phyloP scores from a whole-genome alignment of 2,797 vertebrate species.

The Oryzias sinensis region DNA sequence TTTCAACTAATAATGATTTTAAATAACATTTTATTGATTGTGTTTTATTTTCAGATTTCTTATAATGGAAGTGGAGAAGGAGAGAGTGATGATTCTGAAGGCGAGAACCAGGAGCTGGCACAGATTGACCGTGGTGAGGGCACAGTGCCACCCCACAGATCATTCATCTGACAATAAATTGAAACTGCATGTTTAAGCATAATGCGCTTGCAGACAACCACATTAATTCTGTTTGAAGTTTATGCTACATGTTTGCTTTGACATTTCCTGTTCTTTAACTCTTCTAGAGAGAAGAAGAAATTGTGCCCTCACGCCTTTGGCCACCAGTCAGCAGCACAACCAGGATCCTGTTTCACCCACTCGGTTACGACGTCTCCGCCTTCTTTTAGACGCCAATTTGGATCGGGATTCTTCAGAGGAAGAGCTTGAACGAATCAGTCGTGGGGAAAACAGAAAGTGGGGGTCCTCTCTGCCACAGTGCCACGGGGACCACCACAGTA shows the following conservation, averaged over 20 bases:
- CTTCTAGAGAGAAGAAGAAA: conserved; percentile 84
- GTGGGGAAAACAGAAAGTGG: conserved; percentile 86
- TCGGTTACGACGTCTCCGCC: conserved; percentile 79
- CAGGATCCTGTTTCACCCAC: conserved; percentile 83
- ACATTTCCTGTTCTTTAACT: conserved; percentile 23
- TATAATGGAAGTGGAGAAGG: conserved; percentile 87
- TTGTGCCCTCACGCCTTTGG: conserved; percentile 85
- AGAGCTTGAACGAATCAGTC: conserved; percentile 88
- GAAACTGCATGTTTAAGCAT: conserved; percentile 2
- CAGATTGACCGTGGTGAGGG: conserved; percentile 89
- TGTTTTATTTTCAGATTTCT: conserved; percentile 81
- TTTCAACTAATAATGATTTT: neutral
- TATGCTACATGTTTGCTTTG: conserved; percentile 12
- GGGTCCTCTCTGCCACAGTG: conserved; percentile 69
- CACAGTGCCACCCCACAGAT: neutral
- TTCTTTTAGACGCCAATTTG: conserved; percentile 84
- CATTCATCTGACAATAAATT: neutral
- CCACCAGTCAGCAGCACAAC: conserved; percentile 88
- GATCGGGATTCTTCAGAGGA: conserved; percentile 91
- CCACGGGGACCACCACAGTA: conserved; percentile 78
- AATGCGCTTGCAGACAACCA: neutral
- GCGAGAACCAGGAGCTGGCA: conserved; percentile 92
- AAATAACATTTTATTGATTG: conserved; percentile 16
- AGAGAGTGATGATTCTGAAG: conserved; percentile 93
- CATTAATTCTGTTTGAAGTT: neutral